phyloP scores from a whole-genome alignment of 1,140 invertebrate species.

The Temnothorax nylanderi region DNA sequence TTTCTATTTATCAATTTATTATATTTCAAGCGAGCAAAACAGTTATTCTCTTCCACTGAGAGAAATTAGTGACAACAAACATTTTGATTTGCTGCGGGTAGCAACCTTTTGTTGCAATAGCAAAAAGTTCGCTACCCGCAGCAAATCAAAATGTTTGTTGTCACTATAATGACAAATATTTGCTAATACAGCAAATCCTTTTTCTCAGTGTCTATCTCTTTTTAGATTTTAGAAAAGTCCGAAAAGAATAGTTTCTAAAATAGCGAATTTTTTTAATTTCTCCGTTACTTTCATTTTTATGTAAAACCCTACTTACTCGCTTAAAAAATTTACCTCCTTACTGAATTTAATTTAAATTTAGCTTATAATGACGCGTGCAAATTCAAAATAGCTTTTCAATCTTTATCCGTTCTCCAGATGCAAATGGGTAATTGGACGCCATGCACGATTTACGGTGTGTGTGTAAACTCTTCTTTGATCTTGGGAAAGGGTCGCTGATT shows the following conservation, averaged over 20 bases:
- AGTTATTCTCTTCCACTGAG: neutral
- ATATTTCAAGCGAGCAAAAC: neutral
- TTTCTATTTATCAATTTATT: neutral
- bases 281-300: neutral
- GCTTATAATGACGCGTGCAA: neutral
- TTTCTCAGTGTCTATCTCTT: too few relatives aligned
- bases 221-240: neutral
- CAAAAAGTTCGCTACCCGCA: too few relatives aligned
- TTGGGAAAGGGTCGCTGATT: neutral
- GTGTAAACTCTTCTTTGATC: conserved; percentile 27
- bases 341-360: neutral
- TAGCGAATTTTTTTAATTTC: neutral
- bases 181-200: too few relatives aligned
- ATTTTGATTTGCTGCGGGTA: too few relatives aligned
- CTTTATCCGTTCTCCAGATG: neutral
- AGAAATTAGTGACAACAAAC: too few relatives aligned
- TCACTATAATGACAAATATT: too few relatives aligned
- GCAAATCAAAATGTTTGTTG: too few relatives aligned
- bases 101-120: too few relatives aligned
- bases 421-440: neutral
- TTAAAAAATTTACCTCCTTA: neutral
- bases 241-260: neutral
- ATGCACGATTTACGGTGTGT: neutral
- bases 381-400: neutral
- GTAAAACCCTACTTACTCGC: neutral